Base-by-base conservation (phyloP, 2,113 vertebrate species). In the Empidonax traillii region DNA sequence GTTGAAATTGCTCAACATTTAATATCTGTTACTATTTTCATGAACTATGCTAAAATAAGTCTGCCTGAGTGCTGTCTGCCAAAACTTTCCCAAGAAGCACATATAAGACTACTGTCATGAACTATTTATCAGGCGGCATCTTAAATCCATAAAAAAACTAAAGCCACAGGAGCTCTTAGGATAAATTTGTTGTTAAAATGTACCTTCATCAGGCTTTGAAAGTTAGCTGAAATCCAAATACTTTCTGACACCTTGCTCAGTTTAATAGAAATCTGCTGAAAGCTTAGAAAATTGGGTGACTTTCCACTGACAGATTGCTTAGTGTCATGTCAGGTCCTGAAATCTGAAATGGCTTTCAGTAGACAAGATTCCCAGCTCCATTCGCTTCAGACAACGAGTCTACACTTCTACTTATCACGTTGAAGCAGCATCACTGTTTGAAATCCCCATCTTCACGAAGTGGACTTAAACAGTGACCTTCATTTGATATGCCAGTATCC, bases 401-500 rank as follows among this genome's bases (percentile, higher is more conserved):
- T 35, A 62, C 14, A 37, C 16, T n/a, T 68, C 19, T 24, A 24
- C 8, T 65, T 65, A 62, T 73, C 62, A 68, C 76, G 61, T 8
- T 66, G n/a, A 85, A 58, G 52, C 5, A 30, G 3, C 8, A 28
- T 31, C 3, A 2, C 9, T 10, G 9, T 56, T 67, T 55, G 46
- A 75, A 75, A 67, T n/a, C 47, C 43, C 66, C 53, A 11, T 41
- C 59, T 78, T 46, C 16, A 24, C 3, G 5, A 88, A 41, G 6
- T 5, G 13, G 14, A 74, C 9, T 44, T 77, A 20, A 67, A 35
- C 14, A 53, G 12, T 3, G 12, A 24, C 21, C n/a, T 72, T 53
- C 21, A 52, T 7, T 1, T 41, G 12, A 24, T 18, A 28, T 2
- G 25, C 7, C 2, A 4, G 18, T 28, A 9, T 10, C 31, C 21